Evolutionary conservation across 2,888 invertebrate genomes (phyloP).

Genomic region (Ormyrus nitidulus): DNA sequence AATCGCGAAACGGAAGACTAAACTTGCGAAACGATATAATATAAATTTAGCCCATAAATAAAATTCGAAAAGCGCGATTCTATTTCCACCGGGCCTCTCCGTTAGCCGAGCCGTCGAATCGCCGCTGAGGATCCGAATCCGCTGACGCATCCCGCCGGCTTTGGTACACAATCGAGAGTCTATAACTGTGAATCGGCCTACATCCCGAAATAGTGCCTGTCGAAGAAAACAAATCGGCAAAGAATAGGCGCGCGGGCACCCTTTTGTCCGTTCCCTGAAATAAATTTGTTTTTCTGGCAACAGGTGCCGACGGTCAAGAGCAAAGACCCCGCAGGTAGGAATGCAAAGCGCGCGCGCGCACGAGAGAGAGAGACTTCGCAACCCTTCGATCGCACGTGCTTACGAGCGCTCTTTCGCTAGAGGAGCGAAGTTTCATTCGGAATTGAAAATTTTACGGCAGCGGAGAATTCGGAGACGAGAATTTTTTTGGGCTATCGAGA

Average conservation of each 20-base stretch:
- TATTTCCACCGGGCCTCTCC: too few relatives aligned
- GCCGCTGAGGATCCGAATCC: too few relatives aligned
- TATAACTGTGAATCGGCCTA: not conserved
- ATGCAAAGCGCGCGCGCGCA: conserved; percentile 60
- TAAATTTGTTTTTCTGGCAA: conserved; percentile 64
- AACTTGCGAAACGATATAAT: too few relatives aligned
- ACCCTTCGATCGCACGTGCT: conserved; percentile 33
- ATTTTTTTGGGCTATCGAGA: too few relatives aligned
- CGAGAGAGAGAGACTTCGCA: not conserved
- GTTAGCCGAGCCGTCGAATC: too few relatives aligned
- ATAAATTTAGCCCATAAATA: too few relatives aligned
- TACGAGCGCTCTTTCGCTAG: not conserved
- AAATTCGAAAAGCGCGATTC: too few relatives aligned
- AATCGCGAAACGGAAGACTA: too few relatives aligned
- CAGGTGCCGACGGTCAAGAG: conserved; percentile 68
- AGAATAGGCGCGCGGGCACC: conserved; percentile 17
- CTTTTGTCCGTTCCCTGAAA: conserved; percentile 46
- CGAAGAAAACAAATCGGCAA: conserved; percentile 21
- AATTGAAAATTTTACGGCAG: too few relatives aligned
- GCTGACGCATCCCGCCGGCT: not conserved
- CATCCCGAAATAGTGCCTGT: conserved; percentile 24
- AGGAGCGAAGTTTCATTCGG: not conserved
- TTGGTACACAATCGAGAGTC: not conserved
- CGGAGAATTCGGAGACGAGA: too few relatives aligned
- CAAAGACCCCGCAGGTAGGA: conserved; percentile 67